Percentiles rank a stretch among this genome's conserved stretches.
Conservation (phyloP, 2,797 vertebrate genomes). For the Macropus fuliginosus region DNA sequence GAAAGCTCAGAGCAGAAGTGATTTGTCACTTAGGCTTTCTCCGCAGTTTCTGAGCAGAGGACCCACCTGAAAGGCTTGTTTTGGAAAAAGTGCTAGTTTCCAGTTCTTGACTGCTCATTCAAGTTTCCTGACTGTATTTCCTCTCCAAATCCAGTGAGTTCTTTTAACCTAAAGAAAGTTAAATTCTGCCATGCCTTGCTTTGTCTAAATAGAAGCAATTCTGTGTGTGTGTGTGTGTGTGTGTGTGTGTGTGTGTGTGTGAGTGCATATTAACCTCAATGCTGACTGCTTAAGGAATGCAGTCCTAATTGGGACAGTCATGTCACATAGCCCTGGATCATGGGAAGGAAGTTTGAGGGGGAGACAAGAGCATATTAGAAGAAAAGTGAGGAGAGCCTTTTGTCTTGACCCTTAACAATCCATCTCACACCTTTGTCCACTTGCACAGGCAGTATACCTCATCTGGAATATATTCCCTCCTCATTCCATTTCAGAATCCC, state of each 20-base stretch:
- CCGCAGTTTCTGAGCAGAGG: background rate
- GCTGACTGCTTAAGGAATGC: slow-evolving; percentile 23
- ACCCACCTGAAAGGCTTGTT: background rate
- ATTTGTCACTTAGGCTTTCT: background rate
- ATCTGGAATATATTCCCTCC: background rate
- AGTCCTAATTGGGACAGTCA: background rate
- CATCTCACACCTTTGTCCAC: background rate
- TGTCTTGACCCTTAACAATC: slow-evolving; percentile 29
- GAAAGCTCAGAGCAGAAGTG: background rate
- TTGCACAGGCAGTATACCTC: background rate
- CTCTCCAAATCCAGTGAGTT: slow-evolving; percentile 22
- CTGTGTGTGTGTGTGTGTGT: background rate
- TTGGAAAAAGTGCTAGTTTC: background rate
- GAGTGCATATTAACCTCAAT: background rate
- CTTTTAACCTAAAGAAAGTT: background rate
- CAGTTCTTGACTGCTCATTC: background rate
- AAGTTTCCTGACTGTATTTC: background rate
- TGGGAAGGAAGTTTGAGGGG: background rate
- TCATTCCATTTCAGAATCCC: background rate
- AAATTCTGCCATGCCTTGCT: background rate
- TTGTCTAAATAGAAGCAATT: background rate
- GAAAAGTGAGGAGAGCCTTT: slow-evolving; percentile 15
- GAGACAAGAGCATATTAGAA: slow-evolving; percentile 7
- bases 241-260: too few relatives aligned
- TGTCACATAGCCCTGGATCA: background rate